Percentiles rank a stretch among this genome's conserved stretches.
Conservation (phyloP, 2,113 vertebrate species). For the Sterrhoptilus dennistouni region DNA sequence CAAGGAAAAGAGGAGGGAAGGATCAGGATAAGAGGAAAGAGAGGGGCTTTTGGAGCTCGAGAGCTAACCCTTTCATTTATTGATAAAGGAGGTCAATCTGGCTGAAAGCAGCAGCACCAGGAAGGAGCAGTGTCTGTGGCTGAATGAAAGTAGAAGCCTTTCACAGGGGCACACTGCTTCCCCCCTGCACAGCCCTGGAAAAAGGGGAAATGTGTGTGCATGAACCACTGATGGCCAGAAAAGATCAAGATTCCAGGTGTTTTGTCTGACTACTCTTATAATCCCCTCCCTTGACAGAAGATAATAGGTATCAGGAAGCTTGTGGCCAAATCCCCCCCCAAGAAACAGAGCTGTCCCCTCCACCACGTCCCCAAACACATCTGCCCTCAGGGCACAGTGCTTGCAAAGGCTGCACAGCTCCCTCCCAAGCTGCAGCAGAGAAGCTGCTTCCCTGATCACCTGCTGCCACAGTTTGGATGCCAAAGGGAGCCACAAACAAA, state of each 20-base stretch:
- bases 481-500: not conserved
- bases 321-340: rapidly evolving
- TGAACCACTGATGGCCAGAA: not conserved
- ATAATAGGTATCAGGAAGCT: not conserved
- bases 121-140: not conserved
- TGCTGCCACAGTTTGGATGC: rapidly evolving
- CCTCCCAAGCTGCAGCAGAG: not conserved
- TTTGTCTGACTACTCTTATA: not conserved
- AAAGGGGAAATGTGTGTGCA: not conserved
- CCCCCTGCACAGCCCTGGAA: not conserved
- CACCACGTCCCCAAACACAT: not conserved
- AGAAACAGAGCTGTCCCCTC: not conserved
- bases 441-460: not conserved
- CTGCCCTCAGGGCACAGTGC: rapidly evolving
- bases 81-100: not conserved
- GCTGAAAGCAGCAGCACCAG: not conserved
- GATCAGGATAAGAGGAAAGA: not conserved
- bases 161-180: rapidly evolving
- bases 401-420: not conserved
- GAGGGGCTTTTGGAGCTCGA: not conserved
- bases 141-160: not conserved
- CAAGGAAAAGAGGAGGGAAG: not conserved
- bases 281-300: not conserved
- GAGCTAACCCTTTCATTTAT: not conserved
- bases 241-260: not conserved